Evolutionary conservation across 2,888 invertebrate genomes (phyloP).

Genomic region (Caenorhabditis sp.): DNA sequence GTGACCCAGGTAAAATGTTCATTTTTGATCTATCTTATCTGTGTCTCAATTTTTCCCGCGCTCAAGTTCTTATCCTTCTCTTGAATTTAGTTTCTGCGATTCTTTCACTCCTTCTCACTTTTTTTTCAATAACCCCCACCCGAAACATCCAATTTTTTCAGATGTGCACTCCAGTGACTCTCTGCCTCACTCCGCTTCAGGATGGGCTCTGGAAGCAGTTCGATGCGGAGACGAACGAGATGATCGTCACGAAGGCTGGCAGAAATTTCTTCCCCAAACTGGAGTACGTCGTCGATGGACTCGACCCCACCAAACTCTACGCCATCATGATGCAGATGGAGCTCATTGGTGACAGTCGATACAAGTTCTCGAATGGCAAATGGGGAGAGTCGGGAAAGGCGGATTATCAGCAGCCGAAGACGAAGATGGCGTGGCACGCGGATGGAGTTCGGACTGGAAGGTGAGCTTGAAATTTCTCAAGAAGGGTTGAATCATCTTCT

Average conservation of each 20-base stretch:
- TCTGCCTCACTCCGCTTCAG: slow-evolving; percentile 83
- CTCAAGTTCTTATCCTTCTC: background rate
- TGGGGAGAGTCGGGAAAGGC: slow-evolving; percentile 75
- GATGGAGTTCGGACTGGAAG: slow-evolving; percentile 66
- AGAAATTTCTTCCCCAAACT: slow-evolving; percentile 95
- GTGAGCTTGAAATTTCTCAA: slow-evolving; percentile 7
- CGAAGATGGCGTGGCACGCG: slow-evolving; percentile 59
- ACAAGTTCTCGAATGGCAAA: slow-evolving; percentile 75
- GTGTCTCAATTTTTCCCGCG: background rate
- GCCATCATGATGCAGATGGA: slow-evolving; percentile 90
- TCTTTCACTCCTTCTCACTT: background rate
- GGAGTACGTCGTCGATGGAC: slow-evolving; percentile 88
- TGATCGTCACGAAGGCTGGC: slow-evolving; percentile 99
- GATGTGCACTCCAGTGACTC: slow-evolving; percentile 3
- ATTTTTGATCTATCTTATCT: too few species aligned
- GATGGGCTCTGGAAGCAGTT: slow-evolving; percentile 95
- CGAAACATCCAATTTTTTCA: background rate
- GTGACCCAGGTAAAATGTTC: too few species aligned
- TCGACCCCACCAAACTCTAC: slow-evolving; percentile 91
- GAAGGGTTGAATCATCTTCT: too few species aligned
- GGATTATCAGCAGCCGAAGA: slow-evolving; percentile 50
- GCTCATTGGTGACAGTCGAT: slow-evolving; percentile 73
- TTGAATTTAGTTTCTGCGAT: background rate
- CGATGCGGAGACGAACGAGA: slow-evolving; percentile 96
- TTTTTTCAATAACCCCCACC: background rate